Evolutionary conservation across 2,113 vertebrate species (phyloP), one percentile per base, ranked within the genome.

Genomic region (Pygoscelis adeliae): DNA sequence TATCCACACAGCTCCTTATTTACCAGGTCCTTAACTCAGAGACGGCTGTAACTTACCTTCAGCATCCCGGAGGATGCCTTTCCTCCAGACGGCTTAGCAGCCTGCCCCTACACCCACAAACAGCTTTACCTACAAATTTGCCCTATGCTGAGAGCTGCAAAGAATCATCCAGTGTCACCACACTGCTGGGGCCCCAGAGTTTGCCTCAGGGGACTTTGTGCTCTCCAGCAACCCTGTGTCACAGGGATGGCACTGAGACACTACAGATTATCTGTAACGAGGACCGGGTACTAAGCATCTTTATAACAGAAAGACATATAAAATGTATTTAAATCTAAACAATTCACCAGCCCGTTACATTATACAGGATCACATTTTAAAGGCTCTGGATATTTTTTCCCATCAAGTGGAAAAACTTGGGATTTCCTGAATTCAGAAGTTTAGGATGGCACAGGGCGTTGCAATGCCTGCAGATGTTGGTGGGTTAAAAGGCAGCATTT

Each of bases 401-500:
- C 49, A 46, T 49, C 11, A 10, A 65, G 9, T 46, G 49, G 58
- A 50, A 83, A 86, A 93, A 67, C 15, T 44, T 44, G 55, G 69
- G 69, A 55, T 95, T 93, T 79, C 89, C 89, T 82, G 69, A 5
- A 1, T 49, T 71, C 11, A 27, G 59, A 79, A 58, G n/a, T 50
- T 73, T 7, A 27, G 42, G 73, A 44, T 83, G 89, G 66, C 77
- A 26, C 19, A 27, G 69, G 63, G 44, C 0, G 0, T 4, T 44
- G 81, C 3, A 2, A 36, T n/a, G 72, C 53, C 87, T 91, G 79
- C 4, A 50, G 92, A 47, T 30, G 29, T 20, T 18, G 18, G 85
- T 61, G 87, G 80, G 83, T 96, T 97, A 96, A 96, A 91, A 97
- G 65, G 56, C 40, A 46, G 50, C 29, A 18, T 82, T 85, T 95